phyloP scores from a whole-genome alignment of 2,797 vertebrate genomes.

The Kryptolebias ocellatus region DNA sequence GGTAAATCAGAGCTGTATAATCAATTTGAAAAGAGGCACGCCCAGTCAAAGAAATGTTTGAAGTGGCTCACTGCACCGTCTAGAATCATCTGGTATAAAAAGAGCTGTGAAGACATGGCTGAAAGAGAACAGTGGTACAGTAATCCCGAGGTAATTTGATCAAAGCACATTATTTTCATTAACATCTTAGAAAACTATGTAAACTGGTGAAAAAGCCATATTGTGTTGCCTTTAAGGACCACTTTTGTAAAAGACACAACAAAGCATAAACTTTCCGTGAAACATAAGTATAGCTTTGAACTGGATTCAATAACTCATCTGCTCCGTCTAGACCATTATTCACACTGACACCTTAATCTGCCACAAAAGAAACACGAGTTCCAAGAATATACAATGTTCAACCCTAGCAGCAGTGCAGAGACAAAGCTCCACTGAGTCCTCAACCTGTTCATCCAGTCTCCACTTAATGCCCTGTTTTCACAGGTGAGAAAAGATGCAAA shows the following conservation, averaged over 20 bases:
- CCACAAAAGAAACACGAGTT: slow-evolving; percentile 63
- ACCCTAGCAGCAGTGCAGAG: slow-evolving; percentile 38
- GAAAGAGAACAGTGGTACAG: no score
- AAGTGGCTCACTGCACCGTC: no score
- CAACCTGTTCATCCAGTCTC: slow-evolving; percentile 75
- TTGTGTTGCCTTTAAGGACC: no score
- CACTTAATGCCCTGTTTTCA: slow-evolving; percentile 67
- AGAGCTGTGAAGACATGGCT: no score
- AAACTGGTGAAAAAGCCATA: neutral
- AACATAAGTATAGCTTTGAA: slow-evolving; percentile 28
- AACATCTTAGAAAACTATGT: no score
- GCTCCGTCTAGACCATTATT: slow-evolving; percentile 62
- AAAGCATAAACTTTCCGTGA: slow-evolving; percentile 9
- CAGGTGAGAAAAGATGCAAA: slow-evolving; percentile 62
- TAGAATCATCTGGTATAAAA: no score
- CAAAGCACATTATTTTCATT: no score
- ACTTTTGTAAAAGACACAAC: slow-evolving; percentile 3
- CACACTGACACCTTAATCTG: slow-evolving; percentile 75
- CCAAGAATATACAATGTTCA: slow-evolving; percentile 72
- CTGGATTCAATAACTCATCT: slow-evolving; percentile 30
- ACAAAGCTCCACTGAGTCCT: slow-evolving; percentile 69
- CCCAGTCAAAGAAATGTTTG: no score
- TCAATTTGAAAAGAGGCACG: no score
- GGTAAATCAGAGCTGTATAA: no score
- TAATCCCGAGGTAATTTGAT: no score